Evolutionary conservation across 2,113 vertebrate species (phyloP), one percentile per base, ranked within the genome.

Genomic region (Brachypteracias leptosomus): DNA sequence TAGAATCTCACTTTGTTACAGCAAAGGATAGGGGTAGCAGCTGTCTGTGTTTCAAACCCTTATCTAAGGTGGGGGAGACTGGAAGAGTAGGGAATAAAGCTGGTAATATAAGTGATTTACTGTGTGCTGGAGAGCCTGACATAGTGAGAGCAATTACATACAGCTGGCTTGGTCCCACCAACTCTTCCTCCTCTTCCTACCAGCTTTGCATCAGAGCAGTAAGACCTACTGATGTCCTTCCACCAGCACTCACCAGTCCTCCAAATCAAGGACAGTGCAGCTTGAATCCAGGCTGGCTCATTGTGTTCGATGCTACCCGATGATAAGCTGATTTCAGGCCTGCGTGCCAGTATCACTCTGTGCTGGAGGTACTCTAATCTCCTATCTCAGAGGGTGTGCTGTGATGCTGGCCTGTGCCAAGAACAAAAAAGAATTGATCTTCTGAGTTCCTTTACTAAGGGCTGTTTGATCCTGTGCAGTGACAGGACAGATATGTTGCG

Each of bases 341-440:
- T 33, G 16, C 29, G 74, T 85, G 90, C 88, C 83, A 58, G 38
- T n/a, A 38, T 68, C 15, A 1, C 58, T 78, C 52, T 78, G 71
- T 85, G 62, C 96, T 96, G 77, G 54, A 83, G 87, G 51, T 70
- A 4, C 49, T 52, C 66, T 94, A 29, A 76, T 90, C 88, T 85
- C 52, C 2, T 29, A 24, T 61, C 44, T 5, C 0, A 28, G 82
- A 80, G 67, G 42, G 71, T 40, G 24, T 84, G 78, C 66, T 83
- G 82, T 29, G 71, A 54, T 73, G 58, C 40, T 85, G n/a, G 54
- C 28, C 72, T 51, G 58, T 84, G 83, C 90, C 88, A 86, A 71
- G 83, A 93, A 77, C 12, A 73, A 54, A 85, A 44, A 68, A 26
- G 7, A 80, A 73, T 49, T 46, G 54, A 29, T 93, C 46, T 76